Percentiles rank a stretch among this genome's conserved stretches.
These are phyloP conservation scores for Arnoldichthys spilopterus DNA, from an alignment of 2,797 vertebrate genomes.

Conservation along the genomic window DNA sequence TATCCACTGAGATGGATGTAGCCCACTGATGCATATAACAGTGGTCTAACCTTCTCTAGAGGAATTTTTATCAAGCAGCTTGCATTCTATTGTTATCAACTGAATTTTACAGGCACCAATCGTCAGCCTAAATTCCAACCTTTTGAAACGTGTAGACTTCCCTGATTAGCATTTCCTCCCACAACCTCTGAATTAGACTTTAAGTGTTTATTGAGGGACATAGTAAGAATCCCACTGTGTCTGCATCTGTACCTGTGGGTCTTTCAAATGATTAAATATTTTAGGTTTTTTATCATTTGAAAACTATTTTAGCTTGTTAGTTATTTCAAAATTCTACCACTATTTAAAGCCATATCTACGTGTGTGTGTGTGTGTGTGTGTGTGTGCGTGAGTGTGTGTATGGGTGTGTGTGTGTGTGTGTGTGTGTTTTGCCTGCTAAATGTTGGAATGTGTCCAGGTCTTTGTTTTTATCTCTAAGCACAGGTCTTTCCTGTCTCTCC, in stretches of 20 bases:
- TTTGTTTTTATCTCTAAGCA: conserved; percentile 65
- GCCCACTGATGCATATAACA: conserved; percentile 14
- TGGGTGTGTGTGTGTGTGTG: conserved; percentile 10
- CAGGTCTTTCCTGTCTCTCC: conserved; percentile 76
- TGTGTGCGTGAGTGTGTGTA: no score
- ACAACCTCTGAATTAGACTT: no score
- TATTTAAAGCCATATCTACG: neutral
- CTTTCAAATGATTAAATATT: neutral
- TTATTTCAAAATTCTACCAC: neutral
- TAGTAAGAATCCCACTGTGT: no score
- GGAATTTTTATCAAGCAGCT: neutral
- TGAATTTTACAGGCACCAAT: no score
- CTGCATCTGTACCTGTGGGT: neutral
- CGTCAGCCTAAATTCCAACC: no score
- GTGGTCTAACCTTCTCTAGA: neutral
- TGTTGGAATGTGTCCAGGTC: conserved; percentile 63
- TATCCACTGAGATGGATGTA: conserved; percentile 26
- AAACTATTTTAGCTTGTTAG: neutral
- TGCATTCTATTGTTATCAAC: neutral
- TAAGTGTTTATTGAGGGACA: no score
- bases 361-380: no score
- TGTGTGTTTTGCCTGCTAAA: conserved; percentile 59
- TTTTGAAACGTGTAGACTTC: no score
- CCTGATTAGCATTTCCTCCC: no score
- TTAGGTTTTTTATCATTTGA: neutral